phyloP scores from a whole-genome alignment of 1,140 invertebrate species.

The Anastrepha ludens region DNA sequence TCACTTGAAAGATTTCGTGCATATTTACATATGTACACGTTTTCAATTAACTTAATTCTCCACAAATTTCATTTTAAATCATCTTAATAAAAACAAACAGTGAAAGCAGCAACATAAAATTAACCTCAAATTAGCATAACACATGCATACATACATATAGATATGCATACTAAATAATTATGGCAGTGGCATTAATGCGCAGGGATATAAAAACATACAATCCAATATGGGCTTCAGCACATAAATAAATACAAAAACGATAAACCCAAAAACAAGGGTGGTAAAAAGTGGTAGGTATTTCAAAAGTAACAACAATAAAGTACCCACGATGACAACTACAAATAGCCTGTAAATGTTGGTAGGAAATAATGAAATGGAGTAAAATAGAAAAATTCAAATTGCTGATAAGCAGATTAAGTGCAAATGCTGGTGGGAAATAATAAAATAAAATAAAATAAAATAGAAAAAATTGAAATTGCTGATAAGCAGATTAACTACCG shows the following conservation, averaged over 20 bases:
- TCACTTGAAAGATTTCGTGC: too few relatives aligned
- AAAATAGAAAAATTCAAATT: conserved; percentile 22
- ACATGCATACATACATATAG: background rate
- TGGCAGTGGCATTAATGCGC: background rate
- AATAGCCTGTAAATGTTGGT: background rate
- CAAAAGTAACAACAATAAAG: background rate
- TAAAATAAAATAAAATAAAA: too few relatives aligned
- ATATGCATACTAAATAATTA: background rate
- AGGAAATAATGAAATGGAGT: background rate
- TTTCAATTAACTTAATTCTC: too few relatives aligned
- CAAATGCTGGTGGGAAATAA: background rate
- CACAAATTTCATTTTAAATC: too few relatives aligned
- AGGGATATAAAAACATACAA: background rate
- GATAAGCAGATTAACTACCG: too few relatives aligned
- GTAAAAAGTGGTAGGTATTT: background rate
- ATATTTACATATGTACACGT: too few relatives aligned
- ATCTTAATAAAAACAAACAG: too few relatives aligned
- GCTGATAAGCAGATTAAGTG: conserved; percentile 29
- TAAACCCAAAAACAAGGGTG: background rate
- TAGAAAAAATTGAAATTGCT: too few relatives aligned
- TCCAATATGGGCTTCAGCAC: background rate
- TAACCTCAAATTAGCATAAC: too few relatives aligned
- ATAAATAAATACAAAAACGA: background rate
- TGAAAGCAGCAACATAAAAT: too few relatives aligned
- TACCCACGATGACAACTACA: background rate